These are phyloP conservation scores for Lethocerus indicus DNA, from an alignment of 1,140 invertebrate genomes.

Conservation along the genomic window DNA sequence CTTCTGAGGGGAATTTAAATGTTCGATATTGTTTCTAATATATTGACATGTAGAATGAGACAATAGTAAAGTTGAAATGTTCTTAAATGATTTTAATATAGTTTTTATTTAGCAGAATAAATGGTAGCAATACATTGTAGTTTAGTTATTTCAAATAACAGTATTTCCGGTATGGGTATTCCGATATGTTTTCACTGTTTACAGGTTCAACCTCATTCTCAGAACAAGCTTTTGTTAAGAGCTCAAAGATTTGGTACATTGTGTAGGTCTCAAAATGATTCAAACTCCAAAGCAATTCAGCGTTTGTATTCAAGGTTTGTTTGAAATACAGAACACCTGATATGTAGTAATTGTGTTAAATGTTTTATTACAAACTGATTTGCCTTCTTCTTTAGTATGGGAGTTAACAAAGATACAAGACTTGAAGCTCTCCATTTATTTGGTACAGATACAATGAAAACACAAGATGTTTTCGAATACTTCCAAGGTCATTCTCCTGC, in stretches of 20 bases:
- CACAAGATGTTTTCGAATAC: slow-evolving; percentile 61
- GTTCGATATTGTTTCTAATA: background rate
- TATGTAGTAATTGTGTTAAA: background rate
- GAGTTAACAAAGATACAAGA: slow-evolving; percentile 37
- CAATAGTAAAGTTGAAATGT: too few species aligned
- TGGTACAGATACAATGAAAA: slow-evolving; percentile 55
- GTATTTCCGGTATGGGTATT: background rate
- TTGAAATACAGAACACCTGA: background rate
- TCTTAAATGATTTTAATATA: too few species aligned
- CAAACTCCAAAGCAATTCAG: background rate
- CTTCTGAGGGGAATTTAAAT: slow-evolving; percentile 1
- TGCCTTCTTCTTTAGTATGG: slow-evolving; percentile 9
- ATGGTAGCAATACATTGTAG: background rate
- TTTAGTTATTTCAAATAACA: background rate
- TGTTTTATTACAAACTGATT: background rate
- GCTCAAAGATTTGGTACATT: slow-evolving; percentile 5
- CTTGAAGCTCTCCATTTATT: slow-evolving; percentile 55
- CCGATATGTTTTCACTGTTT: background rate
- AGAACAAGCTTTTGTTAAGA: slow-evolving; percentile 1
- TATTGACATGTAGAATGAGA: too few species aligned
- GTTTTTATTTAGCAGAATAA: background rate
- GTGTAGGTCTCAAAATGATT: background rate
- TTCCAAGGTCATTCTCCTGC: slow-evolving; percentile 53
- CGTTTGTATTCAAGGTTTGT: background rate
- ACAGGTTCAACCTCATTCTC: background rate